Evolutionary conservation across 53 echinoderm and acorn worm species (phyloP), one percentile per base, ranked within the genome.

Genomic region (Echinometra lucunter): DNA sequence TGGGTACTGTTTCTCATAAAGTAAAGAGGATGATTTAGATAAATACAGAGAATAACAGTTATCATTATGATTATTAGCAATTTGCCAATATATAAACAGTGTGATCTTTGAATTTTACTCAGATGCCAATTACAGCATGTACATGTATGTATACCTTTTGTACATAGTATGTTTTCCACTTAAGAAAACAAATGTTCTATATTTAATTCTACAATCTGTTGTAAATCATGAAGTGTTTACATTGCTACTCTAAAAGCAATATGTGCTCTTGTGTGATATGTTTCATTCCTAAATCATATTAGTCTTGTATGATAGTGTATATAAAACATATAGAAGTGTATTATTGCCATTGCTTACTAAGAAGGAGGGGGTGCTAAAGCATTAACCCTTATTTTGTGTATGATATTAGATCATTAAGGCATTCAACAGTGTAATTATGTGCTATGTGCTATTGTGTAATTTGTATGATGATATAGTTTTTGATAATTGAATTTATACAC

Each of bases 261-360:
- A 32, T 89, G 58, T 57, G 58, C 3, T 58, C 89, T 89, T 89
- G 89, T 92, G 92, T 92, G 74, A 91, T 92, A 38, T 75, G 74
- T 92, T 75, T 47, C 92, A 92, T 92, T 92, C 92, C 92, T 78
- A 74, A 75, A 21, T 53, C 30, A 78, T 45, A 75, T 75, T 34
- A 75, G 80, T 35, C 28, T 1, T 92, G 92, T 92, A 92, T 37
- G 1, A 92, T 92, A 92, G 49, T 92, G 92, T 92, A 92, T 56
- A 92, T 75, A 92, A 91, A 67, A 91, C 27, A 89, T 89, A 88
- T 88, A 30, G 34, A 88, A 13, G 30, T 40, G 23, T 47, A 47
- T 27, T 47, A 85, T 27, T 85, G 85, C 28, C 19, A 35, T 49
- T 85, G 45, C 23, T 85, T 85, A 47, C n/a, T 25, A 49, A 49